Percentiles rank a stretch among this genome's conserved stretches.
phyloP scores from a whole-genome alignment of 2,888 invertebrate species.

The Dicranocentrus wangi region DNA sequence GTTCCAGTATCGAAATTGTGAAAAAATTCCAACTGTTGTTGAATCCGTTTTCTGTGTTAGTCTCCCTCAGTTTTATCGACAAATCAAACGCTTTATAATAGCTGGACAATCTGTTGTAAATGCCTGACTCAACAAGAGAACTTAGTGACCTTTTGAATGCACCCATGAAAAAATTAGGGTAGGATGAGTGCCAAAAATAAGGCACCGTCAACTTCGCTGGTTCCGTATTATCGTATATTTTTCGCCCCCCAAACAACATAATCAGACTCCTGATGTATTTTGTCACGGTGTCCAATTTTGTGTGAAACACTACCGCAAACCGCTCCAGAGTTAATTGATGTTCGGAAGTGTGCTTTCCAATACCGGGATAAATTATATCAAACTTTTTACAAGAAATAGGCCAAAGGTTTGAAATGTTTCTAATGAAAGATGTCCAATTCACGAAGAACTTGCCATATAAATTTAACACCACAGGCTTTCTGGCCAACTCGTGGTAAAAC shows the following conservation, averaged over 20 bases:
- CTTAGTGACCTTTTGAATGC: constrained; percentile 11
- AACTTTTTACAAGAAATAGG: not conserved
- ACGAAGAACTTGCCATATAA: not conserved
- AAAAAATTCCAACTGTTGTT: constrained; percentile 27
- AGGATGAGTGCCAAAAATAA: not conserved
- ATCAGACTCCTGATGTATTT: constrained; percentile 2
- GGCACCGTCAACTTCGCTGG: not conserved
- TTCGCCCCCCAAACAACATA: not conserved
- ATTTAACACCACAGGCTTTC: not conserved
- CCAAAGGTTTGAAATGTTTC: not conserved
- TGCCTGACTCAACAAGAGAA: constrained; percentile 14
- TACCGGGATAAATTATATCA: not conserved
- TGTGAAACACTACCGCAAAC: constrained; percentile 1
- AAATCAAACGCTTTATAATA: constrained; percentile 2
- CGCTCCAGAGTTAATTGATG: not conserved
- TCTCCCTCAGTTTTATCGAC: not conserved
- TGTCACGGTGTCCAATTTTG: not conserved
- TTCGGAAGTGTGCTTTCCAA: not conserved
- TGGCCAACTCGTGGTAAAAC: not conserved
- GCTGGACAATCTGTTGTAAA: not conserved
- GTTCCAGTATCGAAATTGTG: constrained; percentile 10
- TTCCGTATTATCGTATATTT: not conserved
- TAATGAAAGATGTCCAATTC: not conserved
- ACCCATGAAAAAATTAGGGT: constrained; percentile 8
- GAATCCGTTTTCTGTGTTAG: not conserved